Evolutionary conservation across 2,888 invertebrate genomes (phyloP).

Genomic region (Frankliniella intonsa): DNA sequence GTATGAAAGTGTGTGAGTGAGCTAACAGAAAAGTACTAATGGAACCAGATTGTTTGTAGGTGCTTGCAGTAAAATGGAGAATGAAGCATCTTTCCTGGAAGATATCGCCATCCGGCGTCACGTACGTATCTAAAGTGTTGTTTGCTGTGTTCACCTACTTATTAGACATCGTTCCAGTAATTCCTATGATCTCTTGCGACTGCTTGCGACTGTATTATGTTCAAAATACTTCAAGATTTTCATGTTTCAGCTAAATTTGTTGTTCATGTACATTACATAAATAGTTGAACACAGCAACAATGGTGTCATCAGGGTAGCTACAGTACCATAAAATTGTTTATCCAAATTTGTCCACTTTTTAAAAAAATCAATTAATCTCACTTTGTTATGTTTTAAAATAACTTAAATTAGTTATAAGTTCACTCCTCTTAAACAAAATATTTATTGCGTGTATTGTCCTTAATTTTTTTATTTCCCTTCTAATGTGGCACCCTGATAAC

Average conservation of each 20-base stretch:
- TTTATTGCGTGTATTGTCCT: neutral
- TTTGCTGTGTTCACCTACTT: constrained; percentile 15
- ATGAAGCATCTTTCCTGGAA: constrained; percentile 2
- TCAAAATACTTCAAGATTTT: neutral
- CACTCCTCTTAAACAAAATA: too few species aligned
- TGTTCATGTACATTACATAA: neutral
- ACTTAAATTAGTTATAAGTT: too few species aligned
- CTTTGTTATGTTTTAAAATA: neutral
- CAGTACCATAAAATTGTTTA: neutral
- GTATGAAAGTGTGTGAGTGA: constrained; percentile 50
- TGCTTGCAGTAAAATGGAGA: constrained; percentile 44
- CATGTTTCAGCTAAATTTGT: neutral
- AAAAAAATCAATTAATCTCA: neutral
- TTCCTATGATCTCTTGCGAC: too few species aligned
- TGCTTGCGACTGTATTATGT: neutral
- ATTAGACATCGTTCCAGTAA: neutral
- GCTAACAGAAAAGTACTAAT: constrained; percentile 55
- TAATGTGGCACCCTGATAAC: constrained; percentile 18
- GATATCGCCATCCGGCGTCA: constrained; percentile 21
- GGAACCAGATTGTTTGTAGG: constrained; percentile 59
- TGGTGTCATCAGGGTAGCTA: neutral
- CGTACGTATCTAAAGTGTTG: constrained; percentile 18
- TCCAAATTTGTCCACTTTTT: neutral
- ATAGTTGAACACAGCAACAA: constrained; percentile 15
- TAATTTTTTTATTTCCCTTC: constrained; percentile 33